Base-by-base conservation (phyloP, 92 coral and sea anemone species). In the Siderastrea radians region DNA sequence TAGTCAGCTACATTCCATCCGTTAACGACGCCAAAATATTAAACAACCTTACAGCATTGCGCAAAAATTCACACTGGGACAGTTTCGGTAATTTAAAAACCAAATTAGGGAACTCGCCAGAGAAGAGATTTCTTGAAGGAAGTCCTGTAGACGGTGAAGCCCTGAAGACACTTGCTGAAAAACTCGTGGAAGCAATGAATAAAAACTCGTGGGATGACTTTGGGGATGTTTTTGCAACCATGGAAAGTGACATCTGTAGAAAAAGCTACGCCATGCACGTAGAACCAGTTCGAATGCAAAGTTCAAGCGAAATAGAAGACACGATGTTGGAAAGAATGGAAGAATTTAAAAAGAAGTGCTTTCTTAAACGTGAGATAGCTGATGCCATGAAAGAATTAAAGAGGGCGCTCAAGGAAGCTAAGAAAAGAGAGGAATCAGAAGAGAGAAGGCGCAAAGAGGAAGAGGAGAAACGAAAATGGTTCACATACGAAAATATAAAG, bases 81-180 rank as follows among this genome's bases (percentile, higher is more conserved):
- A 45, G 50, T 47, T 66, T 85, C 49, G 64, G 62, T 4, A 9
- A 62, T 3, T 48, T 92, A 7, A 54, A 70, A 9, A 13, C 53
- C 51, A 14, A 88, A 4, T 7, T 89, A 12, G 44, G 2, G 63
- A 10, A 70, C 17, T 51, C 51, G 8, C 92, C 90, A 5, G 71
- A 19, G 9, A 92, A 92, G 60, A 92, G 72, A 49, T 64, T 77
- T 6, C 44, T 51, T 2, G 77, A 79, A 3, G 95, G 95, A 47
- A 78, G 49, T 7, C 48, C 54, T 62, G 50, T 89, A 4, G 86
- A 92, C 51, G 93, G 95, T 11, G 9, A 60, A 10, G 81, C 81
- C 45, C 57, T 92, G 26, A 87, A 74, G 1, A 50, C 50, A 4
- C 75, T 92, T 11, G 83, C 80, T 51, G 85, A 84, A 10, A 50